Evolutionary conservation across 2,113 vertebrate genomes (phyloP).

Genomic region (Elephas maximus): DNA sequence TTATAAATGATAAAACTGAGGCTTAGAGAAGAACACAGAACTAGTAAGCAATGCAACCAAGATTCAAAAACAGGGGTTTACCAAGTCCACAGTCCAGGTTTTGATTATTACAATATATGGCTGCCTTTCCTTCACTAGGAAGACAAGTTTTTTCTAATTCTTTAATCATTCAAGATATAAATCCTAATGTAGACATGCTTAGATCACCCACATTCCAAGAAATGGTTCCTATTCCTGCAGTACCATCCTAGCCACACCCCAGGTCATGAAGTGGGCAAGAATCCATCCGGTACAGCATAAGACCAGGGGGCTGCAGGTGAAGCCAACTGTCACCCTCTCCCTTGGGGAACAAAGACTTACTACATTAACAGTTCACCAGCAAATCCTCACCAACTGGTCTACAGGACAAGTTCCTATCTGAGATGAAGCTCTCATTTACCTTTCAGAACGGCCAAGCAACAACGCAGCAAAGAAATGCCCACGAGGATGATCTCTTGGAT

Average conservation of each 20-base stretch:
- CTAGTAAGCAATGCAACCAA: not conserved
- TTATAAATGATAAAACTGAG: not conserved
- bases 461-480: conserved; percentile 1
- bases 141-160: not conserved
- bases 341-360: not conserved
- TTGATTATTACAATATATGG: not conserved
- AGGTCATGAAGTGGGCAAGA: not conserved
- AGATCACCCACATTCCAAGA: not conserved
- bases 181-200: not conserved
- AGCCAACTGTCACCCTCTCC: not conserved
- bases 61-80: not conserved
- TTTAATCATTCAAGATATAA: not conserved
- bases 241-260: not conserved
- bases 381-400: not conserved
- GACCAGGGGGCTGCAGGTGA: not conserved
- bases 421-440: not conserved
- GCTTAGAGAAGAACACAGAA: not conserved
- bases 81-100: not conserved
- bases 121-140: not conserved
- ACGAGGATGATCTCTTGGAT: conserved; percentile 28
- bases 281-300: not conserved
- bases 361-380: not conserved
- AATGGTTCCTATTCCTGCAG: not conserved
- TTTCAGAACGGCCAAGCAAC: conserved; percentile 13
- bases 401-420: not conserved